A percentile compares a stretch with the other conserved stretches of the same genome.
These are phyloP conservation scores for Manis pentadactyla DNA, from an alignment of 2,797 vertebrate species.

Conservation along the genomic window DNA sequence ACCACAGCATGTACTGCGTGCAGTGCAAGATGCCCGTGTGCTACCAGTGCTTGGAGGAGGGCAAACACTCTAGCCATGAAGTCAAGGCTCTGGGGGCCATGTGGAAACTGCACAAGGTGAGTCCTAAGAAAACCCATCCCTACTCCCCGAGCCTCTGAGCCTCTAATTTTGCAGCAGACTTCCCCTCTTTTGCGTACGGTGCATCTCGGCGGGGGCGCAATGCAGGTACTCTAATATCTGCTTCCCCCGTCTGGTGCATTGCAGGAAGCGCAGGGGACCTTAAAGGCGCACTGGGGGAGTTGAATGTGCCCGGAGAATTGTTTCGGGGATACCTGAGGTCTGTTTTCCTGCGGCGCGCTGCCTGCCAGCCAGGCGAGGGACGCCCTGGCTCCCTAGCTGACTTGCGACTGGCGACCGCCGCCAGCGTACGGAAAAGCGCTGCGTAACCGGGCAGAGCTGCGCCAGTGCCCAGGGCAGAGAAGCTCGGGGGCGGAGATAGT, in stretches of 20 bases:
- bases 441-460: neutral
- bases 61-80: constrained; percentile 96
- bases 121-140: constrained; percentile 47
- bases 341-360: neutral
- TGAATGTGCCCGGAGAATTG: constrained; percentile 30
- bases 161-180: neutral
- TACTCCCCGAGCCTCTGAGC: neutral
- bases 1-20: constrained; percentile 99
- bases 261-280: constrained; percentile 60
- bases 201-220: constrained; percentile 58
- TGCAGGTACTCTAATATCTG: constrained; percentile 58
- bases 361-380: neutral
- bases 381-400: neutral
- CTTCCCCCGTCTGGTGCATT: constrained; percentile 75
- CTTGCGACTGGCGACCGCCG: neutral
- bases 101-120: constrained; percentile 99
- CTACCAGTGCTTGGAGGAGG: constrained; percentile 98
- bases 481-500: neutral
- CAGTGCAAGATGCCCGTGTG: constrained; percentile 98
- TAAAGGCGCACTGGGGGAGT: neutral
- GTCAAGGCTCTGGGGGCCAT: constrained; percentile 98
- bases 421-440: neutral
- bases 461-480: neutral
- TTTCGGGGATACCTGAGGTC: neutral
- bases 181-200: neutral